A percentile compares a stretch with the other conserved stretches of the same genome.
Conservation (phyloP, 2,888 invertebrate species). For the Scelioninae gen. 1 region DNA sequence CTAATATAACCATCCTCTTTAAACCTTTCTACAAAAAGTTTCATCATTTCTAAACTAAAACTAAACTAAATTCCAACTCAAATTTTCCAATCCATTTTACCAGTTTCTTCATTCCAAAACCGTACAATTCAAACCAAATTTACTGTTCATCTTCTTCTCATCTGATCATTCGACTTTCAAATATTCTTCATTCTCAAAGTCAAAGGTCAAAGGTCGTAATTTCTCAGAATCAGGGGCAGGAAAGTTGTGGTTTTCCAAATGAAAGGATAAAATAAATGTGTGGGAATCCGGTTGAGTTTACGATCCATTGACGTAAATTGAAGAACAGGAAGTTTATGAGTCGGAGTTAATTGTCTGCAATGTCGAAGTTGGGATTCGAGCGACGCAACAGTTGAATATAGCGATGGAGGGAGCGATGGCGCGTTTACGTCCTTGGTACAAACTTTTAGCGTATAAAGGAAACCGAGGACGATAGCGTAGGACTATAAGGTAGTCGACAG, state of each 20-base stretch:
- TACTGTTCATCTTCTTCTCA: too few relatives aligned
- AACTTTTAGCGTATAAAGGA: constrained; percentile 81
- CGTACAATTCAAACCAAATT: too few relatives aligned
- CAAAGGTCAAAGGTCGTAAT: neutral
- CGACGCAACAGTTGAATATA: constrained; percentile 42
- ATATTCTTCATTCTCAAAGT: neutral
- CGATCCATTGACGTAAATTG: constrained; percentile 58
- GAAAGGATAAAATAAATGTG: constrained; percentile 1
- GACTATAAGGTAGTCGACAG: constrained; percentile 74
- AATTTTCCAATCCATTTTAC: too few relatives aligned
- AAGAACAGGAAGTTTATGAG: constrained; percentile 62
- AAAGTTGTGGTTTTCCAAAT: neutral
- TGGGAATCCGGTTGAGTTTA: constrained; percentile 27
- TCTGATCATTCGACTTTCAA: too few relatives aligned
- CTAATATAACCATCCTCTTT: too few relatives aligned
- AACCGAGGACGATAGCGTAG: constrained; percentile 73
- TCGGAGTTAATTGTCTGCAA: constrained; percentile 55
- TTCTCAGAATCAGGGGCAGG: too few relatives aligned
- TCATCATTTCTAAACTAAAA: too few relatives aligned
- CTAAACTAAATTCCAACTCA: too few relatives aligned
- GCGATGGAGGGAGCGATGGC: constrained; percentile 69
- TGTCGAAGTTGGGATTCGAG: constrained; percentile 54
- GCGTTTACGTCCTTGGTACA: constrained; percentile 79
- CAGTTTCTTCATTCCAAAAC: too few relatives aligned
- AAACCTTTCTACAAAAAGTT: too few relatives aligned